A percentile compares a stretch with the other conserved stretches of the same genome.
These are phyloP conservation scores for Anticlea derivata DNA, from an alignment of 2,888 invertebrate species.

Conservation along the genomic window DNA sequence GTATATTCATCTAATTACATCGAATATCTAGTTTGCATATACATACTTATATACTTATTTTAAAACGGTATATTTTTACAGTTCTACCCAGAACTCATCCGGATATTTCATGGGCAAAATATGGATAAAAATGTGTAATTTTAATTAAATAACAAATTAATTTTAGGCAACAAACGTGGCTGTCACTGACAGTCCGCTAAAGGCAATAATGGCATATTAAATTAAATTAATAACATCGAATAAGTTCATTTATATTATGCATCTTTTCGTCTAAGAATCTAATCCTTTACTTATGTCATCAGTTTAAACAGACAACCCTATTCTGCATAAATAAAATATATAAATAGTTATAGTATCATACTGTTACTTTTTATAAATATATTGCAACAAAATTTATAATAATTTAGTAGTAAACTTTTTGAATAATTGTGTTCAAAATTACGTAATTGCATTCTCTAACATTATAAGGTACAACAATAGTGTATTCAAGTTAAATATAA, in stretches of 20 bases:
- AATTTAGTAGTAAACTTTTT: no score
- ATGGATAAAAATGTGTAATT: slow-evolving; percentile 11
- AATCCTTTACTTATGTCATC: neutral
- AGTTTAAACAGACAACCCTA: slow-evolving; percentile 22
- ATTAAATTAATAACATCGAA: neutral
- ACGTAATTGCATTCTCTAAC: no score
- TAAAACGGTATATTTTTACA: slow-evolving; percentile 33
- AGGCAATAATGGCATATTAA: slow-evolving; percentile 36
- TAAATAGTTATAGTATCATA: neutral
- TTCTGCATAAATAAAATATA: neutral
- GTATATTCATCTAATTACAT: slow-evolving; percentile 80
- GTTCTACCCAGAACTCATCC: slow-evolving; percentile 23
- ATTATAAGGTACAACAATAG: no score
- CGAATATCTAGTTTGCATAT: slow-evolving; percentile 73
- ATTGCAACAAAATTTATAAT: neutral
- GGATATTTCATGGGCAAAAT: slow-evolving; percentile 9
- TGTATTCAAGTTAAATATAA: no score
- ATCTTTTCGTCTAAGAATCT: no score
- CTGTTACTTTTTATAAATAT: neutral
- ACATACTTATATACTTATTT: slow-evolving; percentile 49
- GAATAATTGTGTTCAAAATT: no score
- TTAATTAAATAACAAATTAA: slow-evolving; percentile 20
- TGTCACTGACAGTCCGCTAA: slow-evolving; percentile 30
- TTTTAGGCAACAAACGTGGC: slow-evolving; percentile 34
- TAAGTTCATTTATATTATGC: no score